Conservation (phyloP, 2,797 vertebrate genomes). For the Lacerta agilis region DNA sequence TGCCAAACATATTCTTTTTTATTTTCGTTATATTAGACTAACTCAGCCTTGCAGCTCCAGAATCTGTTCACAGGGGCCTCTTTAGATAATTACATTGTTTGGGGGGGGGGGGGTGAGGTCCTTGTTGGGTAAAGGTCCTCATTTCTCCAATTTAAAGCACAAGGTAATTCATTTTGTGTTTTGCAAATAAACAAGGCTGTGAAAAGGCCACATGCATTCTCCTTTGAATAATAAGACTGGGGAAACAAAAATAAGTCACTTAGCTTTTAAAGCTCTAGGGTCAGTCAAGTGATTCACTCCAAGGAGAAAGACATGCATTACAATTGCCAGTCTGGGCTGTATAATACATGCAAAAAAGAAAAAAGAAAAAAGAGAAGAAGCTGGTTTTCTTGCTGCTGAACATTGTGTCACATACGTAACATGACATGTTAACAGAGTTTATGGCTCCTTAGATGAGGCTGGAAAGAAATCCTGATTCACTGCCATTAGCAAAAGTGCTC, state of each 20-base stretch:
- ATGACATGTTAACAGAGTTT: constrained; percentile 62
- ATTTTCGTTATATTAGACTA: background rate
- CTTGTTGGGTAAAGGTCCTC: background rate
- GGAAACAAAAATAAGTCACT: background rate
- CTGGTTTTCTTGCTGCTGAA: background rate
- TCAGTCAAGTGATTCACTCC: constrained; percentile 52
- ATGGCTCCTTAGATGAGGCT: constrained; percentile 72
- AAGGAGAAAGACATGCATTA: constrained; percentile 50
- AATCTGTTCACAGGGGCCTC: background rate
- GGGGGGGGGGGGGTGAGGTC: too few relatives aligned
- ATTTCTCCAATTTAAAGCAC: background rate
- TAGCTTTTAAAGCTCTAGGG: constrained; percentile 37
- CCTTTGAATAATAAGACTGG: constrained; percentile 1
- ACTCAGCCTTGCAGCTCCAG: background rate
- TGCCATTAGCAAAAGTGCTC: constrained; percentile 77
- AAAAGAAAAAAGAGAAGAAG: background rate
- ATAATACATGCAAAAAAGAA: constrained; percentile 60
- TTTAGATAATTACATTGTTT: background rate
- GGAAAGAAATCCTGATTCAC: constrained; percentile 73
- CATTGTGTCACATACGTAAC: constrained; percentile 60
- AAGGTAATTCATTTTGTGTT: constrained; percentile 23
- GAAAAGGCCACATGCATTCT: background rate
- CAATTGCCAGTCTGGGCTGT: constrained; percentile 37
- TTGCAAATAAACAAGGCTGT: constrained; percentile 21
- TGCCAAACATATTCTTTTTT: background rate